A percentile compares a stretch with the other conserved stretches of the same genome.
phyloP scores from a whole-genome alignment of 2,113 vertebrate species.

The Antigone vipio region DNA sequence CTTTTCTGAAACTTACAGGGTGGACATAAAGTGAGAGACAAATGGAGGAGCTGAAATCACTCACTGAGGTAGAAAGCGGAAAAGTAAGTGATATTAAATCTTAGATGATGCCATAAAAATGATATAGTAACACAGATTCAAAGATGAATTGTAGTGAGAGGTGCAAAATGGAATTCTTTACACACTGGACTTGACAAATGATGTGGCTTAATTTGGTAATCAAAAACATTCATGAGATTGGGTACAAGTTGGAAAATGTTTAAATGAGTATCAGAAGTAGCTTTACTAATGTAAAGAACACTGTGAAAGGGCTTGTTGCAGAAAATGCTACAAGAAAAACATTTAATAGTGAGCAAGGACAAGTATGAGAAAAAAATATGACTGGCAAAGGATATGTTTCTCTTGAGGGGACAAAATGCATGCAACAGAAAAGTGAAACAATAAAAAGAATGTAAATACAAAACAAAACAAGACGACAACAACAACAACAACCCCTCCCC shows the following conservation, averaged over 20 bases:
- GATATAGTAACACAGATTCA: neutral
- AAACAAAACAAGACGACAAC: neutral
- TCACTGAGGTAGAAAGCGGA: neutral
- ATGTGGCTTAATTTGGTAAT: neutral
- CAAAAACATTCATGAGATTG: neutral
- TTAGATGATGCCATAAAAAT: neutral
- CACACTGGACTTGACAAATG: neutral
- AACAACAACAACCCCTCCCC: too few relatives aligned
- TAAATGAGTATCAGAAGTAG: neutral
- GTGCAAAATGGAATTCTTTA: neutral
- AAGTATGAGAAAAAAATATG: neutral
- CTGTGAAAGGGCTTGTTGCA: neutral
- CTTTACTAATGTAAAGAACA: neutral
- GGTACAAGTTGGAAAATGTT: neutral
- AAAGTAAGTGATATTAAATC: neutral
- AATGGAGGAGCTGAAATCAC: neutral
- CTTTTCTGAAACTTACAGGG: neutral
- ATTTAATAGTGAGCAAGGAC: neutral
- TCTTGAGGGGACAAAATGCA: neutral
- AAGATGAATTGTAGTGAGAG: neutral
- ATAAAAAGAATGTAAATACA: neutral
- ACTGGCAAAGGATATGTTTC: neutral
- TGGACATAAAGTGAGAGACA: neutral
- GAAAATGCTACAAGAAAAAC: neutral
- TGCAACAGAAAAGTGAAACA: neutral